phyloP scores from a whole-genome alignment of 2,888 invertebrate species.

The Yponomeuta sedellus region DNA sequence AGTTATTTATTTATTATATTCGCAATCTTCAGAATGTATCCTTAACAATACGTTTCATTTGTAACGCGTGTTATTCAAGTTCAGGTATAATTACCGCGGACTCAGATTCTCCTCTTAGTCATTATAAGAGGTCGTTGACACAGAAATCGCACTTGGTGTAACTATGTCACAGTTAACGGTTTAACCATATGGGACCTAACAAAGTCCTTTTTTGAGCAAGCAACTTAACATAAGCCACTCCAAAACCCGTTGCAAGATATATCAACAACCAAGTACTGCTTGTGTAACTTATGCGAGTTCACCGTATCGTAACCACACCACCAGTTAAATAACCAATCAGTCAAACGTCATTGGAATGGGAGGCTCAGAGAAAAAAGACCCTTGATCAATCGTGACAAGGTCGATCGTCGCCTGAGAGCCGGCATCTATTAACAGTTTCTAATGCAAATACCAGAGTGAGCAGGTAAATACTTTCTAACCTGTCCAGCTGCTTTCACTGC shows the following conservation, averaged over 20 bases:
- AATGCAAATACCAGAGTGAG: conserved; percentile 65
- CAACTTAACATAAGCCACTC: background rate
- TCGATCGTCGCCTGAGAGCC: conserved; percentile 51
- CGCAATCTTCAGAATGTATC: no score
- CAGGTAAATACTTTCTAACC: conserved; percentile 66
- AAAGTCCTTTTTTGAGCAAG: background rate
- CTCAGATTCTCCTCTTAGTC: conserved; percentile 18
- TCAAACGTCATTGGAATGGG: background rate
- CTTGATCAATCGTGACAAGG: background rate
- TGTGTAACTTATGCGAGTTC: background rate
- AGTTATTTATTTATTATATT: no score
- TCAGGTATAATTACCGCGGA: no score
- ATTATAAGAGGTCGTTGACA: conserved; percentile 25
- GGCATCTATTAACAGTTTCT: conserved; percentile 61
- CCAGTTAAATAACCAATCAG: background rate
- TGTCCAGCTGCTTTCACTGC: conserved; percentile 55
- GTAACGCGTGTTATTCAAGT: no score
- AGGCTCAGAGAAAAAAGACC: background rate
- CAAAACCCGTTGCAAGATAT: background rate
- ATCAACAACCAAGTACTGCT: background rate
- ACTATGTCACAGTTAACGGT: background rate
- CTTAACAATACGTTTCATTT: no score
- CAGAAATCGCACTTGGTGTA: background rate
- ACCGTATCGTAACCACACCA: no score
- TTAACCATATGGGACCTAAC: background rate